A percentile compares a stretch with the other conserved stretches of the same genome.
Conservation (phyloP, 2,797 vertebrate genomes). For the Pseudocheirus occidentalis region DNA sequence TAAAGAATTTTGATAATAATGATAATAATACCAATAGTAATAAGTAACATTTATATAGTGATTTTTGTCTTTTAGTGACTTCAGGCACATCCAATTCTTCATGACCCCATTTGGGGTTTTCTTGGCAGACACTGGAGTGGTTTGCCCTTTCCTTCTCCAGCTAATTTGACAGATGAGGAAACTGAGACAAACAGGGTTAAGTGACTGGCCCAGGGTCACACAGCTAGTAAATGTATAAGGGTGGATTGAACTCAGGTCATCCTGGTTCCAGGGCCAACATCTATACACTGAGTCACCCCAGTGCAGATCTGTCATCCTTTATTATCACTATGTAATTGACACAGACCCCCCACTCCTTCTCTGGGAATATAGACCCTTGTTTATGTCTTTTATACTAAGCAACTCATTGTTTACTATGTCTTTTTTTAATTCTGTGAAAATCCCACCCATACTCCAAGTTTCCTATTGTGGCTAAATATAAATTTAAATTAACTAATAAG, state of each 20-base stretch:
- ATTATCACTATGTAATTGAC: not conserved
- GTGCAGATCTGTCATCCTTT: not conserved
- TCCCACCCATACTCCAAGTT: not conserved
- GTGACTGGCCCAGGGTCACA: not conserved
- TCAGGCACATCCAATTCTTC: not conserved
- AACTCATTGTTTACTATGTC: not conserved
- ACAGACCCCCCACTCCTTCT: not conserved
- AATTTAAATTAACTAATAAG: conserved; percentile 3
- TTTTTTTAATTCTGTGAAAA: not conserved
- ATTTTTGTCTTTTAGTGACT: not conserved
- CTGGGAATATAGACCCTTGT: not conserved
- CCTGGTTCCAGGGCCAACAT: not conserved
- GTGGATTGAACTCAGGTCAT: not conserved
- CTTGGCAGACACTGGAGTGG: not conserved
- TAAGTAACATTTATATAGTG: not conserved
- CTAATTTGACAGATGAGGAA: not conserved
- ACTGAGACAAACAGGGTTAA: not conserved
- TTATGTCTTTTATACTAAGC: not conserved
- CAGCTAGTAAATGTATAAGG: not conserved
- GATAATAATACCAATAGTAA: not conserved
- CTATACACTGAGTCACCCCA: not conserved
- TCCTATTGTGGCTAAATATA: not conserved
- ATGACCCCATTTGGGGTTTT: not conserved
- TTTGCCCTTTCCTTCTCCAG: not conserved
- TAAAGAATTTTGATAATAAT: not conserved